Conservation (phyloP, 1,140 invertebrate species). For the Hypsibius dujardini region DNA sequence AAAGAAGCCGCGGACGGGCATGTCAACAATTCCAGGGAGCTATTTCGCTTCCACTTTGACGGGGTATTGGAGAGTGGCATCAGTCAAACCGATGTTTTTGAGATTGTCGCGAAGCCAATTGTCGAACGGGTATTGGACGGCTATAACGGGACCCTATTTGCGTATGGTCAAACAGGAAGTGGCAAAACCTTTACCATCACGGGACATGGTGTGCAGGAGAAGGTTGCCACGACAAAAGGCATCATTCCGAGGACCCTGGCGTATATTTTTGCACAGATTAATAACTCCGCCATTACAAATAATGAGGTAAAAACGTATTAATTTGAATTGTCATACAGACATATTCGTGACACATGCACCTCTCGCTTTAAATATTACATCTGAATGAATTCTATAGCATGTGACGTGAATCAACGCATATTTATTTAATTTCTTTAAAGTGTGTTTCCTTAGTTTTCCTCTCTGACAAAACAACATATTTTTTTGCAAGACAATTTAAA, state of each 20-base stretch:
- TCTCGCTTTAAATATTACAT: no score
- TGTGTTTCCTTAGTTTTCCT: no score
- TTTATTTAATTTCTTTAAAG: no score
- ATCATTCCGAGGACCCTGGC: conserved; percentile 34
- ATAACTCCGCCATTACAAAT: no score
- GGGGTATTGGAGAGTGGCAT: neutral
- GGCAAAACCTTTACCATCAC: conserved; percentile 59
- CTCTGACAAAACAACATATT: no score
- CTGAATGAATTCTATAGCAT: no score
- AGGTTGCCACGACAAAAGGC: conserved; percentile 24
- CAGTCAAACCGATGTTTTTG: neutral
- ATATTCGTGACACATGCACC: no score
- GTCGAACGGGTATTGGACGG: conserved; percentile 52
- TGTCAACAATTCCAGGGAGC: neutral
- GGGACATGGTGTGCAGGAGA: neutral
- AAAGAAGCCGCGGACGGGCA: neutral
- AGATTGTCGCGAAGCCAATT: neutral
- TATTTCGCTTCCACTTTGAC: neutral
- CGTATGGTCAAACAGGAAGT: conserved; percentile 82
- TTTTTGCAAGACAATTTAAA: no score
- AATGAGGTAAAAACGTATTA: no score
- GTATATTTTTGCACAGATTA: conserved; percentile 33
- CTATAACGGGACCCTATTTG: conserved; percentile 87
- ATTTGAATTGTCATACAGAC: no score
- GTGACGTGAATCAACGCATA: no score